Base-by-base conservation (phyloP, 2,888 invertebrate species). In the Eucera pruinosa region DNA sequence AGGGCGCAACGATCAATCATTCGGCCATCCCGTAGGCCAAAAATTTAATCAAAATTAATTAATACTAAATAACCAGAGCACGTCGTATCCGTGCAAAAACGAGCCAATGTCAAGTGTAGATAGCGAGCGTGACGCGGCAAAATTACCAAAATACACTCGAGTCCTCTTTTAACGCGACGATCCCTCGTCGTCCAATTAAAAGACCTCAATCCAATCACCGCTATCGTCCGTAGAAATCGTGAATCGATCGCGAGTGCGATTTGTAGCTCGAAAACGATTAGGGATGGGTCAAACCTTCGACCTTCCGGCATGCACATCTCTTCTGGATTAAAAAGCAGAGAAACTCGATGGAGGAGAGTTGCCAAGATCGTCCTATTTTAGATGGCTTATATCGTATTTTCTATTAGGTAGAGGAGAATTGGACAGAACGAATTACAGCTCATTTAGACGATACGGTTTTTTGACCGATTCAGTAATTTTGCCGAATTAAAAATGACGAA, bases 201-300 rank as follows among this genome's bases (percentile, higher is more conserved):
- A 43, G 33, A 50, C 41, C 41, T 41, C 50, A 41, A 71, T 69
- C 50, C 55, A 71, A 43, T 68, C 71, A 25, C 6, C 33, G 57
- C 50, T 71, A 71, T 69, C 69, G 41, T 0, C 1, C 15, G 20
- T 6, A n/a, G 25, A 27, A 41, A 39, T 55, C 69, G 25, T 11
- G 11, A 13, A 41, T 68, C 67, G 58, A 60, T 52, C 50, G 25
- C n/a, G n/a, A n/a, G n/a, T 4, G 9, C 20, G 33, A 23, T 30
- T 33, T 23, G 47, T 60, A 48, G 11, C 18, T 43, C n/a, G n/a
- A 43, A 20, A 61, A 47, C 52, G 65, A 78, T 80, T 72, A 68
- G 39, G 33, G 52, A 61, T 52, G 48, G 64, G 13, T 48, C 54
- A 43, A 64, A 77, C 67, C 62, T 68, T 50, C 48, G 23, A 61